Base-by-base conservation (phyloP, 2,113 vertebrate genomes). In the Megalops atlanticus region DNA sequence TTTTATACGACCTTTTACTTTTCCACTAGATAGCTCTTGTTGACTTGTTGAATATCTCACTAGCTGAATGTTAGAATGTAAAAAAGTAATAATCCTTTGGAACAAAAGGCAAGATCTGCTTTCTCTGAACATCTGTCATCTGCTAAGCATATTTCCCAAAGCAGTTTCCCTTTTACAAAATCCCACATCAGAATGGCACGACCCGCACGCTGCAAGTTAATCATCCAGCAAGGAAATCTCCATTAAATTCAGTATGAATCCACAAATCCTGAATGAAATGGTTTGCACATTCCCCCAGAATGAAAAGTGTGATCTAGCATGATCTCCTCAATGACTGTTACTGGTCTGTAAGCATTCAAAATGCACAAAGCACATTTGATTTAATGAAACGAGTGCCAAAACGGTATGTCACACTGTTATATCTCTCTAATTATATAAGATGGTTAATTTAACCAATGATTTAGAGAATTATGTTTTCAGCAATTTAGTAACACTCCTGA, bases 51-150 rank as follows among this genome's bases (percentile, higher is more conserved):
- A 10, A 39, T 77, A 68, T 69, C 49, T 52, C 78, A 49, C 15
- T 41, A 39, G 21, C 76, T 16, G 12, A 31, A 40, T 79, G 58
- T 80, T 64, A 84, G 88, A 85, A 87, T 83, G 82, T 82, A 54
- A 79, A 38, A 58, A 39, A 64, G 38, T 36, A 64, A 77, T 38
- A 49, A 70, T 45, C 47, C 36, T 36, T 86, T 79, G 39, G 74
- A 82, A 74, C 47, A 47, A 52, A 68, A 64, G 72, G 77, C 54
- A 74, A 78, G 74, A 87, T 83, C 80, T 85, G 82, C 77, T 36
- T 71, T 47, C 71, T 80, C 74, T 79, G 69, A 39, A 79, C 84
- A 82, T 87, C 80, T 87, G 86, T 84, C 82, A 87, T 78, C 81
- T 64, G 38, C 74, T 58, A 49, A 77, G 75, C 68, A 58, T 58